A percentile compares a stretch with the other conserved stretches of the same genome.
Conservation (phyloP, 2,797 vertebrate genomes). For the Cyclura pinguis region DNA sequence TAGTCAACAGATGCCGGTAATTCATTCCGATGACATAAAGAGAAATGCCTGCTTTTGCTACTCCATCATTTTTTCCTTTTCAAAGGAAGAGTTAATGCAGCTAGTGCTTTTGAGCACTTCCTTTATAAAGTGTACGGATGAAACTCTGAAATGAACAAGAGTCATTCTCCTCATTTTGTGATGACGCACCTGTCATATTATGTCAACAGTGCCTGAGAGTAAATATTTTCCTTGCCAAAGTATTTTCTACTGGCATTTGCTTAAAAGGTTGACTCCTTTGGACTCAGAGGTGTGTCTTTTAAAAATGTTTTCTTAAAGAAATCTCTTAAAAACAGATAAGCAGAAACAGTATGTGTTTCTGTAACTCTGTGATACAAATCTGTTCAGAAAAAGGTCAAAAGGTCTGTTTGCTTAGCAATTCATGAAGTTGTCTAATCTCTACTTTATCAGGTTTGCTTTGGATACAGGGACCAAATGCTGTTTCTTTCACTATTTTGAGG, state of each 20-base stretch:
- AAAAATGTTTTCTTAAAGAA: neutral
- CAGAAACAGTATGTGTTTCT: neutral
- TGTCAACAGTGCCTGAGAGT: neutral
- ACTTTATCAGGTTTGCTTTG: neutral
- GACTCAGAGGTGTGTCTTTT: neutral
- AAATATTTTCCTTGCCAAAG: conserved; percentile 14
- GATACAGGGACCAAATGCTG: neutral
- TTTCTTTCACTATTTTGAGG: neutral
- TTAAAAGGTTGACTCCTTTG: neutral
- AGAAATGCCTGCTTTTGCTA: neutral
- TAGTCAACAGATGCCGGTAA: neutral
- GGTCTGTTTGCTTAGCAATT: neutral
- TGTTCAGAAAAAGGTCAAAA: neutral
- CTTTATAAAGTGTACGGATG: neutral
- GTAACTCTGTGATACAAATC: neutral
- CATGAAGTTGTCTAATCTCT: neutral
- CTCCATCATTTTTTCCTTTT: neutral
- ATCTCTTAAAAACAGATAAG: neutral
- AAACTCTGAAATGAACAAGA: neutral
- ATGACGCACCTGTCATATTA: neutral
- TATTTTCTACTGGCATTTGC: neutral
- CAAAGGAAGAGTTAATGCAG: neutral
- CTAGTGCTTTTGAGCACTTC: neutral
- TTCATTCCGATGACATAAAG: neutral
- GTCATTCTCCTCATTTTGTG: neutral